Conservation (phyloP, 1,140 invertebrate genomes). For the Zaprionus kolodkinae region DNA sequence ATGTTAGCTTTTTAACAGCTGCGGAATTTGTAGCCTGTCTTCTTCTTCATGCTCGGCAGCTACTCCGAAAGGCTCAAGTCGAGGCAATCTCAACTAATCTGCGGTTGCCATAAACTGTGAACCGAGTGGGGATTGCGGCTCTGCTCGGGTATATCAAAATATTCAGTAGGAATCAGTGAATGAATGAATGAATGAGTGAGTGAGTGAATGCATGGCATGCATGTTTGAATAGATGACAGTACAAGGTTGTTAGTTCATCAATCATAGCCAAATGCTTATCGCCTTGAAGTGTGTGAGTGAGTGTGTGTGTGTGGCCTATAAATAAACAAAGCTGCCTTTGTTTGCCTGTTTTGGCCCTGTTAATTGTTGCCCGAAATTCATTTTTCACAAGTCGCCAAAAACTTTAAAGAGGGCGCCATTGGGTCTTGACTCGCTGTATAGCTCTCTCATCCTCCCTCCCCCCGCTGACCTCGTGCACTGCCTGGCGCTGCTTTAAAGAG, state of each 20-base stretch:
- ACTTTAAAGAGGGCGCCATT: constrained; percentile 73
- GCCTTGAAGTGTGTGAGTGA: constrained; percentile 33
- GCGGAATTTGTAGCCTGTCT: constrained; percentile 75
- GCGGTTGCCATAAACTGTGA: constrained; percentile 73
- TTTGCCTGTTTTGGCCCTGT: constrained; percentile 43
- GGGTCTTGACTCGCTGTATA: constrained; percentile 43
- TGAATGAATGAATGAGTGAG: constrained; percentile 37
- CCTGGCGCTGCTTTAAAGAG: constrained; percentile 66
- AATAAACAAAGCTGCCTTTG: constrained; percentile 46
- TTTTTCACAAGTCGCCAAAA: constrained; percentile 59
- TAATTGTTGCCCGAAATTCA: constrained; percentile 65
- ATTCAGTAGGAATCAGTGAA: constrained; percentile 49
- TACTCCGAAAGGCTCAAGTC: constrained; percentile 10
- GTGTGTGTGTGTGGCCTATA: constrained; percentile 38
- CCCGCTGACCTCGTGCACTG: neutral
- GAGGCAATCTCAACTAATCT: constrained; percentile 77
- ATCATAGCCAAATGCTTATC: constrained; percentile 70
- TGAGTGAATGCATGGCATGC: constrained; percentile 35
- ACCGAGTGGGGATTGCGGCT: constrained; percentile 28
- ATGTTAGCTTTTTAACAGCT: constrained; percentile 81
- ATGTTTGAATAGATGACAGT: constrained; percentile 29
- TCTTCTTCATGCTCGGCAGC: constrained; percentile 30
- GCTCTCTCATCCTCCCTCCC: too few species aligned
- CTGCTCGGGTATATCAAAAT: constrained; percentile 45
- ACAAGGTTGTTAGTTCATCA: constrained; percentile 62